These are phyloP conservation scores for Drosophila nigricruria DNA, from an alignment of 2,888 invertebrate genomes.

Conservation along the genomic window DNA sequence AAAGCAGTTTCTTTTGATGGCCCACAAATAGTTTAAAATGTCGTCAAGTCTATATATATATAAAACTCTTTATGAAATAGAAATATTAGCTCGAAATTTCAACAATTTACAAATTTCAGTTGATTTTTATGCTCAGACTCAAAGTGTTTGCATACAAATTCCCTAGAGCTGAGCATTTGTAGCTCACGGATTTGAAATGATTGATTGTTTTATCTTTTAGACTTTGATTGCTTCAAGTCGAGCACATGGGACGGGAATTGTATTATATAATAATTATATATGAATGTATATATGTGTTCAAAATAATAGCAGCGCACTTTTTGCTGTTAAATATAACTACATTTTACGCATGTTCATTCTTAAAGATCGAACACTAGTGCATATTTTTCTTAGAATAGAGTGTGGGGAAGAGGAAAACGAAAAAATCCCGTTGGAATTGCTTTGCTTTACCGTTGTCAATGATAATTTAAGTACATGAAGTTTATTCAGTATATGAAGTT, in stretches of 20 bases:
- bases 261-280: background rate
- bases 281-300: background rate
- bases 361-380: too few species aligned
- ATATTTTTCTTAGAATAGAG: too few species aligned
- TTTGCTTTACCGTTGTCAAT: too few species aligned
- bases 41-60: background rate
- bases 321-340: too few species aligned
- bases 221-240: background rate
- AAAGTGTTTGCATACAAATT: background rate
- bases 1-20: conserved; percentile 46
- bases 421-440: too few species aligned
- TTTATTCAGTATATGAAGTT: too few species aligned
- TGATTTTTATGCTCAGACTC: background rate
- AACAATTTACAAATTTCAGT: background rate
- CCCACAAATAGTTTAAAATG: conserved; percentile 60
- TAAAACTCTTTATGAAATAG: background rate
- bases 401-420: too few species aligned
- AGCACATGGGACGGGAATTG: background rate
- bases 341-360: too few species aligned
- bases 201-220: background rate
- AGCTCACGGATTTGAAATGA: background rate
- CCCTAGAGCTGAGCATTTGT: background rate
- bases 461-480: too few species aligned
- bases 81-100: background rate
- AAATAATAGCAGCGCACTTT: too few species aligned